Evolutionary conservation across 2,888 invertebrate genomes (phyloP).

Genomic region (Creontiades dilutus): DNA sequence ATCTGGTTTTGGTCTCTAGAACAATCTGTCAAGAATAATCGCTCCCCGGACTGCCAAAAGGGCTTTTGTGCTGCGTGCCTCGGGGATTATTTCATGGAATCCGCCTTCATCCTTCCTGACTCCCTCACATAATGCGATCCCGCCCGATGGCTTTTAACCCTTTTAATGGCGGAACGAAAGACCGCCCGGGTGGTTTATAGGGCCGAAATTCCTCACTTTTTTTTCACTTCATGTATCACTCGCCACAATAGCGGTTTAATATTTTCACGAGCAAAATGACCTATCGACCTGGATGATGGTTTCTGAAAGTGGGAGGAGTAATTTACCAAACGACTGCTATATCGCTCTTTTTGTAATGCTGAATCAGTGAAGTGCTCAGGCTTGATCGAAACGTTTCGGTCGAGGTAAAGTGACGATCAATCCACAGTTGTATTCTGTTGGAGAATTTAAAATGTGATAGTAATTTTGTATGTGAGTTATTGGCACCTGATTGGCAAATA

Average conservation of each 20-base stretch:
- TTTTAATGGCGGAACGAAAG: background rate
- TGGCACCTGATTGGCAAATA: no score
- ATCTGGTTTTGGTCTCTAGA: background rate
- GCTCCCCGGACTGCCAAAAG: background rate
- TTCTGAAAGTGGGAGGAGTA: no score
- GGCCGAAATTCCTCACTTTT: background rate
- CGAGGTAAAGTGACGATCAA: no score
- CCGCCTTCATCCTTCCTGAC: background rate
- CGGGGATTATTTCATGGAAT: background rate
- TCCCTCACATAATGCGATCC: background rate
- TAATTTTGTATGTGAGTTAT: no score
- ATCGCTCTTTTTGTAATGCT: no score
- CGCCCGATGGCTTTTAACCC: background rate
- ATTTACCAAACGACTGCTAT: no score
- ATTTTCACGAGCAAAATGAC: background rate
- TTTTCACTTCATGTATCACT: background rate
- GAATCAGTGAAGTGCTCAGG: no score
- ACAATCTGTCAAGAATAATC: background rate
- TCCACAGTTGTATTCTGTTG: no score
- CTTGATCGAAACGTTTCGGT: no score
- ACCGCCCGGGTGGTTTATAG: background rate
- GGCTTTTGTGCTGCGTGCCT: background rate
- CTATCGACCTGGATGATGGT: background rate
- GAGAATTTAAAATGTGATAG: no score
- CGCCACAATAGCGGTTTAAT: background rate